Evolutionary conservation across 2,113 vertebrate genomes (phyloP).

Genomic region (Psittacara wagleri): DNA sequence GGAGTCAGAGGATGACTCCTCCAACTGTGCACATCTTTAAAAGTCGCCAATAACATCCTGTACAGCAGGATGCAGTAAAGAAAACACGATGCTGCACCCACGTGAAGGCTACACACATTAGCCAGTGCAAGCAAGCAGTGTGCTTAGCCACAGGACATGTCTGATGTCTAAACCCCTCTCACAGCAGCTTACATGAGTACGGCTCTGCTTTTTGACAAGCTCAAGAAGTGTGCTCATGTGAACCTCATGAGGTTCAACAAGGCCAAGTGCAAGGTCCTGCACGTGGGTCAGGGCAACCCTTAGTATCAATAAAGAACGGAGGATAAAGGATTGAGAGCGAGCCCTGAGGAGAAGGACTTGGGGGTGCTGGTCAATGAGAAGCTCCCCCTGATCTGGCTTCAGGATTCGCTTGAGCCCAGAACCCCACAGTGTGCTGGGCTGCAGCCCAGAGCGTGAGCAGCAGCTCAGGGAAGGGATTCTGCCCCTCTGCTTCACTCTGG

Average conservation of each 20-base stretch:
- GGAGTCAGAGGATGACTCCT: neutral
- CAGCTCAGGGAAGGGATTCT: neutral
- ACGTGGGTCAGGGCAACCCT: neutral
- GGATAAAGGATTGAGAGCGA: neutral
- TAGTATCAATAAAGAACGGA: neutral
- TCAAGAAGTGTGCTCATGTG: accelerated
- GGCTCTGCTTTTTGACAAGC: neutral
- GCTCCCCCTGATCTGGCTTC: neutral
- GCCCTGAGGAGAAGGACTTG: neutral
- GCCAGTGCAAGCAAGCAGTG: neutral
- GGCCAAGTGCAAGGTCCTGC: neutral
- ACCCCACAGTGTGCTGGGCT: neutral
- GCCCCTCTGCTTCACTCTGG: neutral
- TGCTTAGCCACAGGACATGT: neutral
- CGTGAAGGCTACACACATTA: neutral
- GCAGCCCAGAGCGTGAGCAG: neutral
- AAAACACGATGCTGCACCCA: neutral
- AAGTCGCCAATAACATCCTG: neutral
- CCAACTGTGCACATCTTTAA: neutral
- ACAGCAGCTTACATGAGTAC: neutral
- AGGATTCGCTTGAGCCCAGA: neutral
- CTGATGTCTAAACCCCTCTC: accelerated
- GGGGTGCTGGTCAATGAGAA: neutral
- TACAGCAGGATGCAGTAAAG: neutral
- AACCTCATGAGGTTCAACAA: neutral